These are phyloP conservation scores for Drosophila borborema DNA, from an alignment of 2,888 invertebrate species.

Conservation along the genomic window DNA sequence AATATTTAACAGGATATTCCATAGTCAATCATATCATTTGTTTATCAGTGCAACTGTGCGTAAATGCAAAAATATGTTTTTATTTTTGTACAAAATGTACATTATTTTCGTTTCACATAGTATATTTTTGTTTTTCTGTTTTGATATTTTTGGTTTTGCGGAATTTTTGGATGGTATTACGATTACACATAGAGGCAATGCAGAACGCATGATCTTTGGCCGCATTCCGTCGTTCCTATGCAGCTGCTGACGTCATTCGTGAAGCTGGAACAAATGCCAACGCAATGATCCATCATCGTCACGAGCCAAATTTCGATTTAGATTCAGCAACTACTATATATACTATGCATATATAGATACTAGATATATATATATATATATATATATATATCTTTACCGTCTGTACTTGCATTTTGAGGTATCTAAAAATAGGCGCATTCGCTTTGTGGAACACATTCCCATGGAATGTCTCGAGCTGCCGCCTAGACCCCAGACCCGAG, in stretches of 20 bases:
- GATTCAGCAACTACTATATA: conserved; percentile 9
- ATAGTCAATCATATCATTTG: neutral
- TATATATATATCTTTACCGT: conserved; percentile 3
- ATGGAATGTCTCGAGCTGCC: conserved; percentile 42
- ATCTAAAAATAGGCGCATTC: conserved; percentile 44
- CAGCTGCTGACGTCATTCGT: conserved; percentile 58
- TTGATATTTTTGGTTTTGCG: conserved; percentile 36
- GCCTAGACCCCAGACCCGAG: neutral
- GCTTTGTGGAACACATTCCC: conserved; percentile 29
- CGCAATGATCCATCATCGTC: conserved; percentile 53
- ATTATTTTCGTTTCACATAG: neutral
- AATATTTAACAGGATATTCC: conserved; percentile 17
- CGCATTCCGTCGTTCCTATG: conserved; percentile 24
- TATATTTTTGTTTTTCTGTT: neutral
- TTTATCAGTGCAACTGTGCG: conserved; percentile 40
- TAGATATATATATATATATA: neutral
- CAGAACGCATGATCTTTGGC: conserved; percentile 17
- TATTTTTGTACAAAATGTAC: conserved; percentile 29
- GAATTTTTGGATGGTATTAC: conserved; percentile 23
- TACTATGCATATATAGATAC: conserved; percentile 1
- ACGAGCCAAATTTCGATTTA: conserved; percentile 37
- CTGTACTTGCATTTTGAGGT: conserved; percentile 41
- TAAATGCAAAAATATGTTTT: conserved; percentile 49
- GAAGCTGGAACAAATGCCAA: conserved; percentile 51
- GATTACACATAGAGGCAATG: conserved; percentile 15